Conservation (phyloP, 2,113 vertebrate species). For the Halcyon senegalensis region DNA sequence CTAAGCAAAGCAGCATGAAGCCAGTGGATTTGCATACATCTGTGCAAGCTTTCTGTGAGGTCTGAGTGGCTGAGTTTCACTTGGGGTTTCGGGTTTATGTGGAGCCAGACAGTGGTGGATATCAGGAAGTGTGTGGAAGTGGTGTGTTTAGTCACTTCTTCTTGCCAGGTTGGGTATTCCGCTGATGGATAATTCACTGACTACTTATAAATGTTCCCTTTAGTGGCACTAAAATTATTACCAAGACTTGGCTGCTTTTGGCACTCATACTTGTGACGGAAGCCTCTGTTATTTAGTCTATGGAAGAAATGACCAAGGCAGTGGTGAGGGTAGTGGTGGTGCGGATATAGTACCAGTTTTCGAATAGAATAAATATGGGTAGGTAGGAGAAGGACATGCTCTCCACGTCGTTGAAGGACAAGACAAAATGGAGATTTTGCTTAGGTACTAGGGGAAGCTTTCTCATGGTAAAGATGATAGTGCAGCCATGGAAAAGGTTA, state of each 20-base stretch:
- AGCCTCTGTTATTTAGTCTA: not conserved
- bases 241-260: slow-evolving; percentile 27
- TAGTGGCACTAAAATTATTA: not conserved
- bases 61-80: not conserved
- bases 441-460: not conserved
- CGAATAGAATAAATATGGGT: not conserved
- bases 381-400: not conserved
- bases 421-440: not conserved
- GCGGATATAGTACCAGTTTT: not conserved
- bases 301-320: not conserved
- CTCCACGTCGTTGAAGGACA: not conserved
- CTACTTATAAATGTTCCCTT: not conserved
- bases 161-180: not conserved
- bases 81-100: not conserved
- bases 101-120: not conserved
- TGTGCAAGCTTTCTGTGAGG: not conserved
- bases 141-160: not conserved
- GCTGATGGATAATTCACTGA: not conserved
- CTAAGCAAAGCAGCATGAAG: not conserved
- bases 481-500: not conserved
- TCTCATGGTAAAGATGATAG: not conserved
- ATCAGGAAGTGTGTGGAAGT: not conserved
- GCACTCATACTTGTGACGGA: not conserved
- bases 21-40: slow-evolving; percentile 17
- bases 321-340: not conserved